phyloP scores from a whole-genome alignment of 2,888 invertebrate species.

The Tenthredo scrophulariae region DNA sequence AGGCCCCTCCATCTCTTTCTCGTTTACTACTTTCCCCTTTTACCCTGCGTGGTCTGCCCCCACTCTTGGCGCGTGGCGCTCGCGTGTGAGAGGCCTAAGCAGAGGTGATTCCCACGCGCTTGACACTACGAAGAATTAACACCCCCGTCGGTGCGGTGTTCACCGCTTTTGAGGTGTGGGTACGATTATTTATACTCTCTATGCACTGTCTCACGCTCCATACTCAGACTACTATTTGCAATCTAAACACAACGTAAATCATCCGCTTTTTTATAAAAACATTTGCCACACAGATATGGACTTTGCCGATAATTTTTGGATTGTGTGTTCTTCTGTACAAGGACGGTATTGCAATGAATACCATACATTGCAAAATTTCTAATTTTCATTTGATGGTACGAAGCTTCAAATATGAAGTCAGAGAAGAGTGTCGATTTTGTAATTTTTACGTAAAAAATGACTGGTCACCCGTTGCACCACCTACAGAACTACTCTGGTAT shows the following conservation, averaged over 20 bases:
- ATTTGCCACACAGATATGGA: no score
- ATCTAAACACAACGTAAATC: background rate
- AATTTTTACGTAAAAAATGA: no score
- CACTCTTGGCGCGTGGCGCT: slow-evolving; percentile 52
- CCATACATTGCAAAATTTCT: background rate
- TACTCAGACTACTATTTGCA: background rate
- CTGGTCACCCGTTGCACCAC: no score
- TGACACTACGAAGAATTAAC: slow-evolving; percentile 64
- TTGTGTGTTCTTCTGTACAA: background rate
- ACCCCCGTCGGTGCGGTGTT: slow-evolving; percentile 1
- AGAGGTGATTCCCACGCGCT: slow-evolving; percentile 66
- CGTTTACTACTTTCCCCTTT: background rate
- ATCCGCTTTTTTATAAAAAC: background rate
- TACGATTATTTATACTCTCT: slow-evolving; percentile 6
- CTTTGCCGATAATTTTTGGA: no score
- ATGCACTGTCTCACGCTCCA: background rate
- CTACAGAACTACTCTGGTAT: no score
- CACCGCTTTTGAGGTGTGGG: background rate
- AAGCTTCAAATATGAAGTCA: no score
- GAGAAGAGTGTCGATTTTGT: no score
- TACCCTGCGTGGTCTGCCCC: slow-evolving; percentile 27
- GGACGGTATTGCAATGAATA: no score
- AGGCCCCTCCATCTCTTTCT: background rate
- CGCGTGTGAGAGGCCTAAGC: slow-evolving; percentile 64
- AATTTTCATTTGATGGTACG: background rate